Evolutionary conservation across 92 coral and sea anemone genomes (phyloP).

Genomic region (Diadumene lineata): DNA sequence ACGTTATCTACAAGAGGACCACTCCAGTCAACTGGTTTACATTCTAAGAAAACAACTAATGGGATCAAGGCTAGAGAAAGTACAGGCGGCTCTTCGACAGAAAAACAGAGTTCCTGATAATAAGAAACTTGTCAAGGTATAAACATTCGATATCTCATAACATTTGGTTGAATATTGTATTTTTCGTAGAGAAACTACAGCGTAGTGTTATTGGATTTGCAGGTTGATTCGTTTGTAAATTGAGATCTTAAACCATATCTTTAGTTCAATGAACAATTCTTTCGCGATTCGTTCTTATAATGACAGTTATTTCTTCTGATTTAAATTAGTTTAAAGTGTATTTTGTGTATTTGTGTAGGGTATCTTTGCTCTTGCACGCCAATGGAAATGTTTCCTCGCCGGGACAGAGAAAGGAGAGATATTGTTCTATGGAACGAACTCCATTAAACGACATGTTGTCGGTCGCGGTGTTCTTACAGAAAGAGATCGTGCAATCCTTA

Average conservation of each 20-base stretch:
- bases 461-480: constrained; percentile 98
- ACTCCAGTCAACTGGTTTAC: constrained; percentile 93
- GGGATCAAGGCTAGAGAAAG: constrained; percentile 86
- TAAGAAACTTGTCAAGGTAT: constrained; percentile 65
- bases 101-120: constrained; percentile 73
- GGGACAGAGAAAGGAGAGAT: constrained; percentile 95
- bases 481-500: constrained; percentile 93
- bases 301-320: too few species aligned
- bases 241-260: too few species aligned
- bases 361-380: constrained; percentile 91
- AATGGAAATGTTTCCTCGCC: constrained; percentile 97
- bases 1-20: constrained; percentile 85
- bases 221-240: too few species aligned
- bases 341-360: constrained; percentile 38
- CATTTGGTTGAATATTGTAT: too few species aligned
- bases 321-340: too few species aligned
- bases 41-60: constrained; percentile 80
- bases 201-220: too few species aligned
- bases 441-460: constrained; percentile 96
- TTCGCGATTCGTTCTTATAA: too few species aligned
- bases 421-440: constrained; percentile 85
- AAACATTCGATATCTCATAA: too few species aligned
- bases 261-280: too few species aligned
- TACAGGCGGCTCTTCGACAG: constrained; percentile 65
- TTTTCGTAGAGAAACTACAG: too few species aligned